A percentile compares a stretch with the other conserved stretches of the same genome.
Evolutionary conservation across 2,797 vertebrate species (phyloP).

Genomic region (Uromys caudimaculatus): DNA sequence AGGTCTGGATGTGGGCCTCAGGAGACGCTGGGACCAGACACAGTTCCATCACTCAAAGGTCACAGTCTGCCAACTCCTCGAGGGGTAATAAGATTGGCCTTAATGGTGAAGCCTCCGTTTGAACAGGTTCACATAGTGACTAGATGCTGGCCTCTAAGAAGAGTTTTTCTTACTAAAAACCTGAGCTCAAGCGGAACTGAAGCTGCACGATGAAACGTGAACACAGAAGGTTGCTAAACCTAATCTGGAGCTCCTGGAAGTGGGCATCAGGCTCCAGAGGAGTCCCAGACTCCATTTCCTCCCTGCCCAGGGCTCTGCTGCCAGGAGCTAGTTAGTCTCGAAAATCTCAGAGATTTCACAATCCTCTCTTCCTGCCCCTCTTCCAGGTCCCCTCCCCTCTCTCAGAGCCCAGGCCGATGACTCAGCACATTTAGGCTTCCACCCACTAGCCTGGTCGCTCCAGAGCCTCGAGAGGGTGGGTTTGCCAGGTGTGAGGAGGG

Average conservation of each 20-base stretch:
- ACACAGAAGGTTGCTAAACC: background rate
- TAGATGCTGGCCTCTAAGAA: background rate
- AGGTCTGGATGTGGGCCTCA: background rate
- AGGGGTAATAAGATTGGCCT: background rate
- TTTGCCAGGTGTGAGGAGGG: background rate
- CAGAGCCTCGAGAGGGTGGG: background rate
- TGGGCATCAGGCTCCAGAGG: background rate
- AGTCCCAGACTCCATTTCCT: background rate
- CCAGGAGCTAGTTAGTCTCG: conserved; percentile 69
- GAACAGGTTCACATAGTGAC: background rate
- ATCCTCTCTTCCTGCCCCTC: conserved; percentile 81
- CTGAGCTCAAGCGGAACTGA: background rate
- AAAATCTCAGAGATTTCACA: conserved; percentile 82
- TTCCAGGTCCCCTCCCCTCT: conserved; percentile 80
- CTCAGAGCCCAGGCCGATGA: conserved; percentile 77
- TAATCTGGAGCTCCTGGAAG: background rate
- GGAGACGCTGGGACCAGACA: background rate
- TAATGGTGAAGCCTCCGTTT: background rate
- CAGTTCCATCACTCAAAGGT: background rate
- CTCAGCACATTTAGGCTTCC: conserved; percentile 81
- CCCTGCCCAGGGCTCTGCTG: conserved; percentile 55
- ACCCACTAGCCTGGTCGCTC: conserved; percentile 45
- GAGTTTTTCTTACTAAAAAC: background rate
- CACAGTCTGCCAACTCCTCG: background rate
- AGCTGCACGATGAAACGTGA: background rate